A percentile compares a stretch with the other conserved stretches of the same genome.
These are phyloP conservation scores for Setophaga petechia DNA, from an alignment of 2,113 vertebrate genomes.

Conservation along the genomic window DNA sequence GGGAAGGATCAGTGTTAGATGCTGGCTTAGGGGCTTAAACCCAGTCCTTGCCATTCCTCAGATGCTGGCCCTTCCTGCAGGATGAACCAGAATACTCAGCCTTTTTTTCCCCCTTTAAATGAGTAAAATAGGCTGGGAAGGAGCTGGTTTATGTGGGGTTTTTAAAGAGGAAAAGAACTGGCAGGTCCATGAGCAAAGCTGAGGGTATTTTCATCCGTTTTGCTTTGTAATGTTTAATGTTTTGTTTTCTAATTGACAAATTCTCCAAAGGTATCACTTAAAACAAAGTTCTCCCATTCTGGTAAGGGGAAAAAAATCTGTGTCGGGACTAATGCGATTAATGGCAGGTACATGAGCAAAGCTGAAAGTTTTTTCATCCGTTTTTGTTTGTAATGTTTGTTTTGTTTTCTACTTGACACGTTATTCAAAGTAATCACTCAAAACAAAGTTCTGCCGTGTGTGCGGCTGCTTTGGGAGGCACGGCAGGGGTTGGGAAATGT, in stretches of 20 bases:
- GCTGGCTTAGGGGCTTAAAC: background rate
- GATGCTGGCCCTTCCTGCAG: background rate
- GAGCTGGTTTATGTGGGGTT: background rate
- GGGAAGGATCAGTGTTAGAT: background rate
- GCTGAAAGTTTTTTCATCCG: conserved; percentile 38
- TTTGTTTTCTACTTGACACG: conserved; percentile 20
- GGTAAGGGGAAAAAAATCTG: too few species aligned
- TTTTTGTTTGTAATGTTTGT: conserved; percentile 10
- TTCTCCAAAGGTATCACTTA: too few species aligned
- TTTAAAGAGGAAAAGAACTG: conserved; percentile 10
- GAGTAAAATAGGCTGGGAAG: background rate
- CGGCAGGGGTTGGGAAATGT: background rate
- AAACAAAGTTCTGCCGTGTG: too few species aligned
- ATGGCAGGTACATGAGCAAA: background rate
- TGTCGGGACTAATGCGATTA: too few species aligned
- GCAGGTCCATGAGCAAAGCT: background rate
- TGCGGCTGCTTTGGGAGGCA: too few species aligned
- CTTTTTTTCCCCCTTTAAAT: background rate
- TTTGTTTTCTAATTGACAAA: too few species aligned
- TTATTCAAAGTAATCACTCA: background rate
- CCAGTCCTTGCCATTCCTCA: background rate
- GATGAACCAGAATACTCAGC: background rate
- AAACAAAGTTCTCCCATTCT: too few species aligned
- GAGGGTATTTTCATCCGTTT: too few species aligned
- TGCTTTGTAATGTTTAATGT: too few species aligned